Conservation (phyloP, 2,888 invertebrate genomes). For the Leptinotarsa haldemani region DNA sequence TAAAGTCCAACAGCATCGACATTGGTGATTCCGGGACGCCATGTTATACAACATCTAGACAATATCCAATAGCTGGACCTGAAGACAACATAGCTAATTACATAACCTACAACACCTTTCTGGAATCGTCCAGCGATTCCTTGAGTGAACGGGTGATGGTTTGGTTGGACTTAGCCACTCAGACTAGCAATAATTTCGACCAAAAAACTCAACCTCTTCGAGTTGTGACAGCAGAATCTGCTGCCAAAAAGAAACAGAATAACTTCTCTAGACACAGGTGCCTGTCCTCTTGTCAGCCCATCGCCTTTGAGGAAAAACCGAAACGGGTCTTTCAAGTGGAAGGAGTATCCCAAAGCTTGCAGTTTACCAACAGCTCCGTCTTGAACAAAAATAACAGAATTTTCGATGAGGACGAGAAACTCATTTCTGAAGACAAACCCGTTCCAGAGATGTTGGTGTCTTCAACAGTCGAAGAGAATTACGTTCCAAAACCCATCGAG, state of each 20-base stretch:
- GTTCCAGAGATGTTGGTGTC: slow-evolving; percentile 41
- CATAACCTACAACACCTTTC: slow-evolving; percentile 32
- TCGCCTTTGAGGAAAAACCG: background rate
- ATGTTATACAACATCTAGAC: slow-evolving; percentile 5
- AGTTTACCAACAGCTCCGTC: slow-evolving; percentile 3
- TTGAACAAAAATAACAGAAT: background rate
- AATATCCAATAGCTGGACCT: background rate
- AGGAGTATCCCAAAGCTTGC: slow-evolving; percentile 30
- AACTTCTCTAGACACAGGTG: slow-evolving; percentile 28
- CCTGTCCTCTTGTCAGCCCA: slow-evolving; percentile 25
- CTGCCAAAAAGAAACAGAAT: slow-evolving; percentile 26
- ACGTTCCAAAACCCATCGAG: slow-evolving; percentile 30
- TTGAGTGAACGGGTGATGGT: slow-evolving; percentile 80
- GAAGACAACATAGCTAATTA: slow-evolving; percentile 27
- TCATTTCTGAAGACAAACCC: slow-evolving; percentile 12
- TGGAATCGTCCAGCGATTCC: slow-evolving; percentile 57
- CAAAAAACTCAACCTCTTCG: slow-evolving; percentile 21
- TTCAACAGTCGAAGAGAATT: slow-evolving; percentile 47
- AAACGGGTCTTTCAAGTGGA: slow-evolving; percentile 30
- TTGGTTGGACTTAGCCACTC: slow-evolving; percentile 80
- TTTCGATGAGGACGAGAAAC: background rate
- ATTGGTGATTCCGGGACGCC: slow-evolving; percentile 20
- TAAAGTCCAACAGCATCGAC: slow-evolving; percentile 47
- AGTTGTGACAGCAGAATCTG: slow-evolving; percentile 10
- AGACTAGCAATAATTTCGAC: slow-evolving; percentile 42